Conservation (phyloP, 2,888 invertebrate species). For the Octonoba sinensis region DNA sequence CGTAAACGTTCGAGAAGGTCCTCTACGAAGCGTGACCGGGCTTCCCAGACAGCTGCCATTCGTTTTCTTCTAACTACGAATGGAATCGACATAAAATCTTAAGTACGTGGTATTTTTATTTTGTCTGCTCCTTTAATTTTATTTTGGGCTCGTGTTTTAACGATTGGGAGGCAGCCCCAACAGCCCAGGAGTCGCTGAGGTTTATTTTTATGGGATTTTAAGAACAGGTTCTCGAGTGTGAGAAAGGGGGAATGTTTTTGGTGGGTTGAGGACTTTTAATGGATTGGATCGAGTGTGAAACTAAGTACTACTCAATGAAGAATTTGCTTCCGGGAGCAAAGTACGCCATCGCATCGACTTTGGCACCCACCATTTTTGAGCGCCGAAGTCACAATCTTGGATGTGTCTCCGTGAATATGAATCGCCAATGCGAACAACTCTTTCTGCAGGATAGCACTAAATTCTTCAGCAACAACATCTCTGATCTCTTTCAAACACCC, state of each 20-base stretch:
- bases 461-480: too few species aligned
- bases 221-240: slow-evolving; percentile 31
- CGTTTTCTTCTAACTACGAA: slow-evolving; percentile 27
- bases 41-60: slow-evolving; percentile 25
- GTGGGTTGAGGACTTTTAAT: slow-evolving; percentile 6
- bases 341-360: too few species aligned
- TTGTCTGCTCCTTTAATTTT: slow-evolving; percentile 55
- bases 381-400: too few species aligned
- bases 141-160: slow-evolving; percentile 54
- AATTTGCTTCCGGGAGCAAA: too few species aligned
- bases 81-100: slow-evolving; percentile 49
- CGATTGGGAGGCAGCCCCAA: slow-evolving; percentile 20
- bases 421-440: too few species aligned
- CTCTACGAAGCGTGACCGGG: slow-evolving; percentile 7
- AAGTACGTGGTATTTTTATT: slow-evolving; percentile 62
- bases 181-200: slow-evolving; percentile 29
- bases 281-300: too few species aligned
- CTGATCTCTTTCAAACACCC: too few species aligned
- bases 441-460: too few species aligned
- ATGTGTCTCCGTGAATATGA: too few species aligned
- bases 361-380: too few species aligned
- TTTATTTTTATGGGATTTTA: slow-evolving; percentile 61
- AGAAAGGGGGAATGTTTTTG: slow-evolving; percentile 26
- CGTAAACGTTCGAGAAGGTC: slow-evolving; percentile 44
- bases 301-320: too few species aligned